A percentile compares a stretch with the other conserved stretches of the same genome.
These are phyloP conservation scores for Clupea harengus DNA, from an alignment of 2,113 vertebrate genomes.

Conservation along the genomic window DNA sequence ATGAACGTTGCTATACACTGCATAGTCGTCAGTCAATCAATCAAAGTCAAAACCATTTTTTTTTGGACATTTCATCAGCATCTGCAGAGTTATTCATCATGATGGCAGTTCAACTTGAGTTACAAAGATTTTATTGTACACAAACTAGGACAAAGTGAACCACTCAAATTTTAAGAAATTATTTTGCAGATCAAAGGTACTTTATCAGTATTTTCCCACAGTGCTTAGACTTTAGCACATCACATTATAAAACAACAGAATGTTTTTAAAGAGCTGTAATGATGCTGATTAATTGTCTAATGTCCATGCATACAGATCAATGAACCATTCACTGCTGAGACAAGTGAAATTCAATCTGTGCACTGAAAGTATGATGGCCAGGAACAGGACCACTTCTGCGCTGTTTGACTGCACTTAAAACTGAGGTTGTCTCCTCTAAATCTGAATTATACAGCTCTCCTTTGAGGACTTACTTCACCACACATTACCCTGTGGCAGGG, in stretches of 20 bases:
- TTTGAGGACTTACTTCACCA: not conserved
- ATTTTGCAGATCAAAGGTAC: not conserved
- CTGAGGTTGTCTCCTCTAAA: not conserved
- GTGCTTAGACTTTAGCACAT: not conserved
- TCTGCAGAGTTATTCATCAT: not conserved
- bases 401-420: not conserved
- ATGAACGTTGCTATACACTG: too few relatives aligned
- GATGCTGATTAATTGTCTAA: not conserved
- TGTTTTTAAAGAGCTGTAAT: not conserved
- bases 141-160: not conserved
- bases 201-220: not conserved
- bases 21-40: too few relatives aligned
- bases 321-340: not conserved
- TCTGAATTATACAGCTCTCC: not conserved
- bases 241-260: not conserved
- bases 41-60: not conserved
- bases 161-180: not conserved
- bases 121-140: not conserved
- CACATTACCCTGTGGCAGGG: not conserved
- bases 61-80: not conserved
- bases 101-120: not conserved
- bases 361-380: not conserved
- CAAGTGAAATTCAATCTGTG: not conserved
- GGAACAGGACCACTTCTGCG: not conserved
- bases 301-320: not conserved